Conservation (phyloP, 2,888 invertebrate genomes). For the Trachelus stipa region DNA sequence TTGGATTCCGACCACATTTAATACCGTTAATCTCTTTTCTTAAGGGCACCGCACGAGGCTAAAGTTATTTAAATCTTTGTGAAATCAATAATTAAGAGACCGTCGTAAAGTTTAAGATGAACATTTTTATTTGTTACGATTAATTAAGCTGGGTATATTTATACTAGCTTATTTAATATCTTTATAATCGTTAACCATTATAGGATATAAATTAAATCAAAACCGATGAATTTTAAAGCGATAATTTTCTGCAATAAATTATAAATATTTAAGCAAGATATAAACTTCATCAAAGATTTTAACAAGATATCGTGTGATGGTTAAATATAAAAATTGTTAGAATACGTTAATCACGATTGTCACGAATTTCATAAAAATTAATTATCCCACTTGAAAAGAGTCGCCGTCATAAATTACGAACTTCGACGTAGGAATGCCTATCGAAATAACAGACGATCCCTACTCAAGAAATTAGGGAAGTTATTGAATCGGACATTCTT, state of each 20-base stretch:
- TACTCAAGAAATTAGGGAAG: background rate
- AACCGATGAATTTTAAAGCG: background rate
- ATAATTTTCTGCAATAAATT: background rate
- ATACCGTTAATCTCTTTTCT: background rate
- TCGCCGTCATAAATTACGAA: background rate
- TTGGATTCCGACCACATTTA: background rate
- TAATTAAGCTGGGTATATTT: background rate
- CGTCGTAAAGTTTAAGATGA: background rate
- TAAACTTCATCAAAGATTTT: background rate
- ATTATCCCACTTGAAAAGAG: background rate
- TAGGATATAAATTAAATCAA: background rate
- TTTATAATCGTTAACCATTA: background rate
- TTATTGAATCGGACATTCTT: slow-evolving; percentile 7
- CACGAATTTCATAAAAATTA: background rate
- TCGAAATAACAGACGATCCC: background rate
- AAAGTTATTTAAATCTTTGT: background rate
- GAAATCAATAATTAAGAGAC: background rate
- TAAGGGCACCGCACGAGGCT: background rate
- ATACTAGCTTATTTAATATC: background rate
- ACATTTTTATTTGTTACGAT: background rate
- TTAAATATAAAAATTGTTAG: no score
- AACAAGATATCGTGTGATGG: no score
- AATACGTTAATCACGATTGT: no score
- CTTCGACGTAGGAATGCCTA: background rate
- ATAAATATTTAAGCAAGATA: background rate